Conservation (phyloP, 2,888 invertebrate genomes). For the Antheraea assamensis region DNA sequence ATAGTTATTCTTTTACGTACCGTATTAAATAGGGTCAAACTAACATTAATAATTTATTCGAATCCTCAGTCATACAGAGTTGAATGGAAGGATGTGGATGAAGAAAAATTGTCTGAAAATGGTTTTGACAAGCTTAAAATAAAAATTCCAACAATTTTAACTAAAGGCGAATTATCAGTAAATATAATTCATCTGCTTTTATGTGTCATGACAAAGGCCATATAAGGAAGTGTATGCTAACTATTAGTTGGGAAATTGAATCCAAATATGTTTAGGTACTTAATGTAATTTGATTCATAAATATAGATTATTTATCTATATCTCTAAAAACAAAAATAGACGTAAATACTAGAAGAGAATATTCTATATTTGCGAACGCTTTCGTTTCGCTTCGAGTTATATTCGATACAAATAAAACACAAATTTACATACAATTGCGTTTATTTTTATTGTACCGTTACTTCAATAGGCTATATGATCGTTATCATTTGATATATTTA, state of each 20-base stretch:
- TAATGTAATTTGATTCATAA: background rate
- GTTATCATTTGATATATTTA: background rate
- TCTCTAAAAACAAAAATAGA: background rate
- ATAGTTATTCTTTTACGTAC: background rate
- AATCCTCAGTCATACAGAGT: background rate
- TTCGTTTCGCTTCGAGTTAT: background rate
- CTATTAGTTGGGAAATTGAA: background rate
- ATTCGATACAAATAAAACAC: background rate
- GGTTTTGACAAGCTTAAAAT: background rate
- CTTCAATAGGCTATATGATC: background rate
- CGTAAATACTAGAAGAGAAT: background rate
- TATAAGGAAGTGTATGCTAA: background rate
- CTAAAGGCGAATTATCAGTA: background rate
- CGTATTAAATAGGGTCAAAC: background rate
- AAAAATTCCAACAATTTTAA: background rate
- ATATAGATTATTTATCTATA: background rate
- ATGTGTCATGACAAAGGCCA: background rate
- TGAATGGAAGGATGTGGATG: background rate
- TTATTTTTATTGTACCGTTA: background rate
- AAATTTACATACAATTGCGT: background rate
- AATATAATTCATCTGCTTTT: background rate
- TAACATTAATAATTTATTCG: background rate
- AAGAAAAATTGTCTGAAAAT: background rate
- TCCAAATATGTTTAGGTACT: background rate
- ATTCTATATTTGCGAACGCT: background rate